Evolutionary conservation across 2,113 vertebrate species (phyloP).

Genomic region (Saiga tatarica): DNA sequence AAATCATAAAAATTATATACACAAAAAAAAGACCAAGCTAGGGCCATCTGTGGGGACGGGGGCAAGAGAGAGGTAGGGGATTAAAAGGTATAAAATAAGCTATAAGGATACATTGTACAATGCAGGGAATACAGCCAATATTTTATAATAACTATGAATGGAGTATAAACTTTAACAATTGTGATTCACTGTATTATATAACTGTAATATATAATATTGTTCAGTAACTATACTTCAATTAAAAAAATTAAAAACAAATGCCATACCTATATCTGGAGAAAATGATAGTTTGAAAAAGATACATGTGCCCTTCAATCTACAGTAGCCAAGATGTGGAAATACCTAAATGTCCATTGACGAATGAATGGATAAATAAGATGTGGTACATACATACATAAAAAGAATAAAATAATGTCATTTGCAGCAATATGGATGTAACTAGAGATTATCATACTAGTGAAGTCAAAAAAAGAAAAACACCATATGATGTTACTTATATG

Average conservation of each 20-base stretch:
- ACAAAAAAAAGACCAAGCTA: neutral
- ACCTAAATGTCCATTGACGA: neutral
- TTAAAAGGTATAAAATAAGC: neutral
- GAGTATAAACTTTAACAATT: neutral
- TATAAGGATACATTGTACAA: neutral
- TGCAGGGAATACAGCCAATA: neutral
- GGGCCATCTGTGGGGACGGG: neutral
- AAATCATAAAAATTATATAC: neutral
- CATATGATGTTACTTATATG: neutral
- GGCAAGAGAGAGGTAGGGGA: neutral
- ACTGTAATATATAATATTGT: neutral
- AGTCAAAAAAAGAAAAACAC: neutral
- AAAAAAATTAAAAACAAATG: neutral
- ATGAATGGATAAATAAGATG: neutral
- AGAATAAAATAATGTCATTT: neutral
- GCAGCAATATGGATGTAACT: neutral
- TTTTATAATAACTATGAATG: neutral
- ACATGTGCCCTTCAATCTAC: neutral
- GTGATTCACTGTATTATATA: neutral
- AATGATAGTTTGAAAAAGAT: neutral
- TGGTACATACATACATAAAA: neutral
- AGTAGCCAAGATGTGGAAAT: neutral
- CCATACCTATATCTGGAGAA: neutral
- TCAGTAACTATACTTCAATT: neutral
- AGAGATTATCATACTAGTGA: neutral